Evolutionary conservation across 2,113 vertebrate species (phyloP).

Genomic region (Rhinopomastus cyanomelas): DNA sequence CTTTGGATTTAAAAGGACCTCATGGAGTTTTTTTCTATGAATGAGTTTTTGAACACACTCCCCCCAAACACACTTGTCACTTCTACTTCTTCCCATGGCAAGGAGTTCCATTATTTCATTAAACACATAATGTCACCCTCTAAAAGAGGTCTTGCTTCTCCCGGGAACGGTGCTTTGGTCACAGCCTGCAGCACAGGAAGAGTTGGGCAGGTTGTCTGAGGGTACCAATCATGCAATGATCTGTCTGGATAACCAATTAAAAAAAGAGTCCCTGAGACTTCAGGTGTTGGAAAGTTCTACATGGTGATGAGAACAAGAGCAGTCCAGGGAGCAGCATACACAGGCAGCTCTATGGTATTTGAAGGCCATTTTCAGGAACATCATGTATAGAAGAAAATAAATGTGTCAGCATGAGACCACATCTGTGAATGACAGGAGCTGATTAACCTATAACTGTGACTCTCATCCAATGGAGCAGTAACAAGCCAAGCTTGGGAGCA

Average conservation of each 20-base stretch:
- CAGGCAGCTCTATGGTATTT: not conserved
- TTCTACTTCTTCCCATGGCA: not conserved
- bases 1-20: not conserved
- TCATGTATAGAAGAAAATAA: not conserved
- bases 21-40: not conserved
- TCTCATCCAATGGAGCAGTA: not conserved
- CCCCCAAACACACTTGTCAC: not conserved
- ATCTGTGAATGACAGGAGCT: not conserved
- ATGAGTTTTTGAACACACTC: not conserved
- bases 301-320: not conserved
- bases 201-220: not conserved
- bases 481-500: not conserved
- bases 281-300: not conserved
- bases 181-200: not conserved
- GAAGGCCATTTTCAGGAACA: not conserved
- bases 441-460: not conserved
- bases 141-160: not conserved
- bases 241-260: not conserved
- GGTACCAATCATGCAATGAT: not conserved
- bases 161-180: not conserved
- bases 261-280: not conserved
- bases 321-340: not conserved
- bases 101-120: not conserved
- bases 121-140: not conserved
- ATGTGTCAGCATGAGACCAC: not conserved